Conservation (phyloP, 2,797 vertebrate genomes). For the Gallirallus australis region DNA sequence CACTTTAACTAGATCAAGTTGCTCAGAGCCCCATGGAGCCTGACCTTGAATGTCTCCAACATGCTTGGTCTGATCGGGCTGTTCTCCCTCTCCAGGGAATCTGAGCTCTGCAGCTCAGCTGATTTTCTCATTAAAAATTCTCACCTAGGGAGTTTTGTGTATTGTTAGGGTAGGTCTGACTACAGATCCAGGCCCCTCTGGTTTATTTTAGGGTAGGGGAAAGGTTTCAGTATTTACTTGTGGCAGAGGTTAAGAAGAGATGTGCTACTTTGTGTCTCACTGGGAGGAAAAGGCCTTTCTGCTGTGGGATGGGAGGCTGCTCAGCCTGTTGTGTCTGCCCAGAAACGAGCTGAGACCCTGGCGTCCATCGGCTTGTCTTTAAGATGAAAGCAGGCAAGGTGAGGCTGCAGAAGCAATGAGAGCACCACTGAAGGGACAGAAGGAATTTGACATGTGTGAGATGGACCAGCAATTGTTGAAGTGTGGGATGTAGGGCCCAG, state of each 20-base stretch:
- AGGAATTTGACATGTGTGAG: background rate
- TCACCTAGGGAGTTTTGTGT: background rate
- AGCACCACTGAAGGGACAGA: background rate
- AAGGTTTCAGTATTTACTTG: background rate
- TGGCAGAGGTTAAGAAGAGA: background rate
- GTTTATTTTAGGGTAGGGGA: background rate
- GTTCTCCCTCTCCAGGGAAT: background rate
- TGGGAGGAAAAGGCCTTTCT: background rate
- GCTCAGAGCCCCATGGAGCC: too few species aligned
- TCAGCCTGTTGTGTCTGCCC: background rate
- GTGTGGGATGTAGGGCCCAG: too few species aligned
- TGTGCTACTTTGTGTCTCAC: fast-evolving
- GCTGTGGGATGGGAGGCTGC: background rate
- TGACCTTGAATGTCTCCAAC: too few species aligned
- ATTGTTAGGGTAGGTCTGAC: background rate
- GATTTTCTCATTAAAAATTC: background rate
- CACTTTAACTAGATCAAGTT: too few species aligned
- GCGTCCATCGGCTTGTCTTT: fast-evolving
- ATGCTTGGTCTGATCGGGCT: background rate
- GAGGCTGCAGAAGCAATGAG: background rate
- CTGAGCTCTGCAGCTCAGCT: background rate
- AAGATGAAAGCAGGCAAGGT: background rate
- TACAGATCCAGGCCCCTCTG: background rate
- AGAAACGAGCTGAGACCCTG: fast-evolving
- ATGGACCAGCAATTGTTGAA: background rate